Base-by-base conservation (phyloP, 2,113 vertebrate genomes). In the Pagrus major region DNA sequence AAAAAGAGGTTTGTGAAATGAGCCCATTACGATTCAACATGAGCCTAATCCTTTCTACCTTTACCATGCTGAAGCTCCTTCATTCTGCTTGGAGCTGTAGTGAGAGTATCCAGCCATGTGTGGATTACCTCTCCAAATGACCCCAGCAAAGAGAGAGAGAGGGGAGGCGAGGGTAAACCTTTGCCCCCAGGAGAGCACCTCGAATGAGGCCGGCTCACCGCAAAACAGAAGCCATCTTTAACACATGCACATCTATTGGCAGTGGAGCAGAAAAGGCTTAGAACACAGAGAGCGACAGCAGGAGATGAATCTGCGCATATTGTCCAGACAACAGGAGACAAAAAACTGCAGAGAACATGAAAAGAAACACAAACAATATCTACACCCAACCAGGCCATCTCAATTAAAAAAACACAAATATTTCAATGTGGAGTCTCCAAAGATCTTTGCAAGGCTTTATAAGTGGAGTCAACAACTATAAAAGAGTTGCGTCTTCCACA, bases 191-290 rank as follows among this genome's bases (percentile, higher is more conserved):
- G 93, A 93, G 92, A 93, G 82, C 77, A 88, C 76, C 90, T 88
- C 59, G 51, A 87, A 91, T 88, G 85, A 92, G 79, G 84, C 74
- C 14, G 33, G 76, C 75, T 79, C 59, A 64, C 75, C 29, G 58
- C 77, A 83, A 79, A 80, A 85, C 70, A 82, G 9, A 68, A 72
- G 72, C 80, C 56, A 37, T 79, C 81, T 92, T 89, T 92, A 91
- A 94, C 88, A 93, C 91, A 94, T 94, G 93, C 92, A 93, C 94
- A 94, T 94, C 71, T 88, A 93, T 94, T 93, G 91, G 91, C 93
- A 94, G 5, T 93, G 88, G 78, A 93, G 90, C 92, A 92, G 90
- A 94, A 94, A 93, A 78, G 88, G 86, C 91, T 92, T 91, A 86
- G 64, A 90, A 88, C 46, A 83, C 74, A 83, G 77, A 41, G 52